phyloP scores from a whole-genome alignment of 1,140 invertebrate species.

The Copidosoma floridanum region DNA sequence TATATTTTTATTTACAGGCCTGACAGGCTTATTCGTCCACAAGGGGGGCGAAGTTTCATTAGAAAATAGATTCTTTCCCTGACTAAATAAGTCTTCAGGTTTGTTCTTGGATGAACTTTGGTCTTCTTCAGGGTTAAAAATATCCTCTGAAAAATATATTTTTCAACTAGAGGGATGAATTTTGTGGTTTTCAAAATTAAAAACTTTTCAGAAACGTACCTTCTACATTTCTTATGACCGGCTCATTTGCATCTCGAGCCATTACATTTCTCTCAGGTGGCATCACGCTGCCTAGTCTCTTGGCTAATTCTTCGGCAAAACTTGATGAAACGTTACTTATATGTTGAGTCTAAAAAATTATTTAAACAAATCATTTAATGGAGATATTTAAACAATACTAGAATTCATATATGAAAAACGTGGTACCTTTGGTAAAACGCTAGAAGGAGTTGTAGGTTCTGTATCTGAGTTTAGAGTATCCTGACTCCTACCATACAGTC shows the following conservation, averaged over 20 bases:
- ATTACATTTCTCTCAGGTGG: slow-evolving; percentile 36
- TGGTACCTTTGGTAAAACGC: slow-evolving; percentile 33
- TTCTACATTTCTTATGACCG: slow-evolving; percentile 44
- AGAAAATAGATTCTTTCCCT: slow-evolving; percentile 37
- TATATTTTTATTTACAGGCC: slow-evolving; percentile 44
- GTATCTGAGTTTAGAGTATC: slow-evolving; percentile 38
- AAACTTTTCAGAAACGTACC: slow-evolving; percentile 30
- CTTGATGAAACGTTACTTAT: slow-evolving; percentile 44
- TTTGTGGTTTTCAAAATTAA: not conserved
- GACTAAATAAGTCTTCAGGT: slow-evolving; percentile 39
- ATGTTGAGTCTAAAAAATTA: slow-evolving; percentile 35
- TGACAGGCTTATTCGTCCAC: slow-evolving; percentile 41
- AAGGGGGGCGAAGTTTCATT: slow-evolving; percentile 36
- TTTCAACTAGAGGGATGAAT: slow-evolving; percentile 5
- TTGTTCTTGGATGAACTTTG: slow-evolving; percentile 34
- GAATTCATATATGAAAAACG: not conserved
- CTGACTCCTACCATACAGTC: slow-evolving; percentile 38
- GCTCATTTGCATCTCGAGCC: slow-evolving; percentile 36
- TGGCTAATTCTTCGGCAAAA: slow-evolving; percentile 64
- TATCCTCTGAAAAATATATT: slow-evolving; percentile 39
- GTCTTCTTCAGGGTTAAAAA: slow-evolving; percentile 38
- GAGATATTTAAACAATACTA: slow-evolving; percentile 10
- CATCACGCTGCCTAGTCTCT: slow-evolving; percentile 58
- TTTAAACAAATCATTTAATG: not conserved
- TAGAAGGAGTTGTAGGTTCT: slow-evolving; percentile 35